A percentile compares a stretch with the other conserved stretches of the same genome.
Evolutionary conservation across 2,888 invertebrate species (phyloP).

Genomic region (Leucophenga montana): DNA sequence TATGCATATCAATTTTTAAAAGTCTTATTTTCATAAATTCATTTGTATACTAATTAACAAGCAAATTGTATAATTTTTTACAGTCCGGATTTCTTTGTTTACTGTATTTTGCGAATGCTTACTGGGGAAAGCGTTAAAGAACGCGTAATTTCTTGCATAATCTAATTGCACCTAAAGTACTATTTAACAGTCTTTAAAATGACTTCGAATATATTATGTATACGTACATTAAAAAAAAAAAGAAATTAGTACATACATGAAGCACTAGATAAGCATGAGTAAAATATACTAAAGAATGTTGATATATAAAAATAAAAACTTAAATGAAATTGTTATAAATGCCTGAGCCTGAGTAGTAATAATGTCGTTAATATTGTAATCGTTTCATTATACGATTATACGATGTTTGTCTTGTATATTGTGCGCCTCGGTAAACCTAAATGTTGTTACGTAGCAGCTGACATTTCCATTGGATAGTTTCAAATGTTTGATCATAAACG

Average conservation of each 20-base stretch:
- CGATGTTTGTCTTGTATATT: too few species aligned
- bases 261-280: background rate
- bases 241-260: too few species aligned
- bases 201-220: background rate
- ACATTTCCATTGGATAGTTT: too few species aligned
- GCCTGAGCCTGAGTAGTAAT: slow-evolving; percentile 22
- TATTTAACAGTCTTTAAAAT: slow-evolving; percentile 19
- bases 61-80: too few species aligned
- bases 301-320: background rate
- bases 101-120: too few species aligned
- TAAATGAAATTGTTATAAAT: background rate
- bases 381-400: background rate
- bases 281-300: background rate
- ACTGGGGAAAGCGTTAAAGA: too few species aligned
- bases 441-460: too few species aligned
- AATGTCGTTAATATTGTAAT: slow-evolving; percentile 16
- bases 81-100: slow-evolving; percentile 15
- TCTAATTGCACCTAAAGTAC: slow-evolving; percentile 19
- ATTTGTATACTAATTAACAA: too few species aligned
- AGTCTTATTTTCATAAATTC: too few species aligned
- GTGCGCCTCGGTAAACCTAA: too few species aligned
- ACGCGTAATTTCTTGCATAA: background rate
- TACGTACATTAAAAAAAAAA: background rate
- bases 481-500: too few species aligned
- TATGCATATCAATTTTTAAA: too few species aligned